Evolutionary conservation across 2,888 invertebrate species (phyloP), one percentile per base, ranked within the genome.

Genomic region (Iselma pallidipennis): DNA sequence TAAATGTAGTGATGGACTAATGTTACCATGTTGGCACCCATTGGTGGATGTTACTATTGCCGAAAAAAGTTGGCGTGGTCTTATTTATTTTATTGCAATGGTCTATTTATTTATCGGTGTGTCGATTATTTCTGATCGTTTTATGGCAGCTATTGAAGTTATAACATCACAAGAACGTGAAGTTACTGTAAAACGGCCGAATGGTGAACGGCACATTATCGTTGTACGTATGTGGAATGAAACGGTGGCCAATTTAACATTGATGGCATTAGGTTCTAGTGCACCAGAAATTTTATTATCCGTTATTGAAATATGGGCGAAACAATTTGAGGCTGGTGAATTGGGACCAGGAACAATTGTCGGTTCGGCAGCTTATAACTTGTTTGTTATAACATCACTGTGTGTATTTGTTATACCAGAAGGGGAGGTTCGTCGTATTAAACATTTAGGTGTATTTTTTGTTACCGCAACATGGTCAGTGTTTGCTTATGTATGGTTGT

Each of bases 401-500:
- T 99, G 98, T 84, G 91, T 99, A 57, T 84, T 86, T 69, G 95
- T 96, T 58, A 94, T 98, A 73, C 98, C 98, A 1, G 88, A 90
- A 65, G 94, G 92, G 12, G 96, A 98, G 83, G 89, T 90, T 57
- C 85, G 97, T n/a, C 92, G 91, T 78, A 96, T 98, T 70, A 97
- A 96, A 81, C 98, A 98, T 84, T 86, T 98, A 59, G 87, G 96
- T 61, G 99, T 99, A 59, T 99, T 99, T 83, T 92, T 98, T 79
- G 95, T 99, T 58, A 99, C 99, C 10, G 96, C 98, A 45, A 90
- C 94, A 7, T 98, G 98, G 96, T 97, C 97, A 50, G 87, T 99
- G 57, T 98, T 98, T 78, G 99, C 99, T 45, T 99, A 99, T 82
- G 91, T 99, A 55, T 99, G 99, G 99, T 86, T 99, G 59, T 98